Conservation (phyloP, 2,888 invertebrate genomes). For the Sminthurides aquaticus region DNA sequence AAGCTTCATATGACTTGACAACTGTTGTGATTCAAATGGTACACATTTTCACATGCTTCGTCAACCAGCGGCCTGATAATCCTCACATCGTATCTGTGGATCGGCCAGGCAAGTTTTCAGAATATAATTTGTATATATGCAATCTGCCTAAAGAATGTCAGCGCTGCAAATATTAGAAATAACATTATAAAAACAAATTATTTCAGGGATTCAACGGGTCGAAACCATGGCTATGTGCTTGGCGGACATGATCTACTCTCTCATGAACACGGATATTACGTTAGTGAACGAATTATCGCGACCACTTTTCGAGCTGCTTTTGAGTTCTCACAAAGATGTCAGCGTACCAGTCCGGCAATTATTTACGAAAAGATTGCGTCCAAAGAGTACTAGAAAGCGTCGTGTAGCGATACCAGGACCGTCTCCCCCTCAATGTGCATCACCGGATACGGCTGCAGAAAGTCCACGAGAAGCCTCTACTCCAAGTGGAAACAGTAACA, state of each 20-base stretch:
- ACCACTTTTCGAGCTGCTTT: slow-evolving; percentile 33
- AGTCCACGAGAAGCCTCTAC: slow-evolving; percentile 33
- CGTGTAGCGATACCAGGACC: slow-evolving; percentile 39
- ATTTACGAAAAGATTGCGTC: slow-evolving; percentile 37
- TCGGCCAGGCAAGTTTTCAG: slow-evolving; percentile 30
- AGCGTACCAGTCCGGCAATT: slow-evolving; percentile 39
- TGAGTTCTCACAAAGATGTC: slow-evolving; percentile 37
- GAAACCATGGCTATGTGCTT: slow-evolving; percentile 40
- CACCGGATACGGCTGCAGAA: slow-evolving; percentile 38
- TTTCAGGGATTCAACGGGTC: slow-evolving; percentile 41
- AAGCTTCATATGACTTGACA: slow-evolving; percentile 1
- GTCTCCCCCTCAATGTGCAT: slow-evolving; percentile 40
- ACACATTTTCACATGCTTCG: slow-evolving; percentile 31
- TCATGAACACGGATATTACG: slow-evolving; percentile 37
- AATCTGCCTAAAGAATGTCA: no score
- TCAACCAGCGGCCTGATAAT: slow-evolving; percentile 38
- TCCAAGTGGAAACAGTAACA: background rate
- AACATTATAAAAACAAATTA: slow-evolving; percentile 2
- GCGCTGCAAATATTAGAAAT: background rate
- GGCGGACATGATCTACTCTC: slow-evolving; percentile 40
- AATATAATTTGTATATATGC: no score
- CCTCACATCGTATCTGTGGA: slow-evolving; percentile 40
- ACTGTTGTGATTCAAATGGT: slow-evolving; percentile 10
- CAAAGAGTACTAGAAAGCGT: slow-evolving; percentile 35
- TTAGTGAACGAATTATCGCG: slow-evolving; percentile 37